Evolutionary conservation across 2,797 vertebrate genomes (phyloP).

Genomic region (Eulemur mongoz): DNA sequence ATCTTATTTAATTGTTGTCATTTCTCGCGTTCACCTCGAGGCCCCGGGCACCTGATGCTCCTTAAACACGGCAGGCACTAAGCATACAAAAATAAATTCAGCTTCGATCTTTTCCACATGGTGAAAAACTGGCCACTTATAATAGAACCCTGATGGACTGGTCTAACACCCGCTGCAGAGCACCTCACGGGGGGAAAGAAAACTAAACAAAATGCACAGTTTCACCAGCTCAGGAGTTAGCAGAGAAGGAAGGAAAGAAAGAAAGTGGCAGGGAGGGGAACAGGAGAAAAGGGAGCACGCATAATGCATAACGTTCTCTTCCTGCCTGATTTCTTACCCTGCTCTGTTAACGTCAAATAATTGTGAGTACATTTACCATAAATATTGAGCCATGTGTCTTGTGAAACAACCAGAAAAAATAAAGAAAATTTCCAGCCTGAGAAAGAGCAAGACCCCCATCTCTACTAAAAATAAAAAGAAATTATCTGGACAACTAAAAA

Average conservation of each 20-base stretch:
- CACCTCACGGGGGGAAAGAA: neutral
- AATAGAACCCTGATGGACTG: conserved; percentile 61
- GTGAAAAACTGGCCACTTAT: neutral
- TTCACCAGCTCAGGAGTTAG: neutral
- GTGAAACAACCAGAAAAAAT: neutral
- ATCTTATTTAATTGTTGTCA: conserved; percentile 69
- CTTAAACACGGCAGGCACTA: conserved; percentile 60
- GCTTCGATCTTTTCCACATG: conserved; percentile 6
- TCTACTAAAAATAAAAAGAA: no score
- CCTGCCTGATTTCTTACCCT: neutral
- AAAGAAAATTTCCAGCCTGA: neutral
- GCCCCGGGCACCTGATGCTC: conserved; percentile 9
- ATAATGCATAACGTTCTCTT: neutral
- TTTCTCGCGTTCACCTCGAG: conserved; percentile 49
- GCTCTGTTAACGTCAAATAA: neutral
- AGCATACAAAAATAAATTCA: conserved; percentile 63
- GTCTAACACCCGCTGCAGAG: neutral
- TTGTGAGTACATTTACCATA: neutral
- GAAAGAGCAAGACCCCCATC: no score
- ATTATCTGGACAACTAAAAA: no score
- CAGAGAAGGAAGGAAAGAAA: neutral
- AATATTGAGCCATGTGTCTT: neutral
- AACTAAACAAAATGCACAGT: neutral
- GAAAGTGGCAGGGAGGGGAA: neutral
- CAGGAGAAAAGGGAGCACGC: neutral